Base-by-base conservation (phyloP, 2,113 vertebrate genomes). In the Poicephalus meyeri region DNA sequence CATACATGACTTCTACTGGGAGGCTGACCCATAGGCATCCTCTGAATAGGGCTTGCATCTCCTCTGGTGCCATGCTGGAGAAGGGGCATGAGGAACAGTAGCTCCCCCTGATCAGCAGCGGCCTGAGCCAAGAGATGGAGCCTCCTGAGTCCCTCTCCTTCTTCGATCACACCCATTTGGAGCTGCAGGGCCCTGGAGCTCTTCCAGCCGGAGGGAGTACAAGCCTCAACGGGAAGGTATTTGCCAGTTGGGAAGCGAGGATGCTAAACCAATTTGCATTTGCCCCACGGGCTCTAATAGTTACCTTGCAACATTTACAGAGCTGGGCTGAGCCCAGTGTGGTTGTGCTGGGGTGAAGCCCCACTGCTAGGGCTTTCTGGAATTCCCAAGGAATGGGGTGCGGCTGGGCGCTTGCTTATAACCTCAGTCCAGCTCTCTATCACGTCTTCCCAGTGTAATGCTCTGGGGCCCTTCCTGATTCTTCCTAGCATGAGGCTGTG, bases 291-390 rank as follows among this genome's bases (percentile, higher is more conserved):
- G 93, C 69, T 87, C 39, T 37, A 92, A 97, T 91, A 96, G 91
- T 95, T 95, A 90, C 95, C 91, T 94, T 96, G 92, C 95, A 97
- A 96, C 86, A 92, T 91, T 95, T 92, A 93, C 49, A 86, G 92
- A 93, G 84, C 42, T 91, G 79, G 87, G 95, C 89, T 84, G 86
- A 92, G 66, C 88, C 87, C 26, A 2, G 10, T 8, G 5, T 88
- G 84, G 89, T 86, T 95, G 80, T 90, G 93, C 71, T 79, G 86
- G 89, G 88, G 91, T 88, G 91, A 95, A 92, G 77, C 80, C 89
- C 88, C 89, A 91, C 76, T 91, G 92, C 85, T 72, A 92, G 71
- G 63, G 69, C 44, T 93, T 94, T 95, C 89, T 96, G 95, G 86
- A 95, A 96, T 86, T 93, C 83, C 88, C 61, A 4, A 91, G 90